phyloP scores from a whole-genome alignment of 2,888 invertebrate species.

The Carabus problematicus region DNA sequence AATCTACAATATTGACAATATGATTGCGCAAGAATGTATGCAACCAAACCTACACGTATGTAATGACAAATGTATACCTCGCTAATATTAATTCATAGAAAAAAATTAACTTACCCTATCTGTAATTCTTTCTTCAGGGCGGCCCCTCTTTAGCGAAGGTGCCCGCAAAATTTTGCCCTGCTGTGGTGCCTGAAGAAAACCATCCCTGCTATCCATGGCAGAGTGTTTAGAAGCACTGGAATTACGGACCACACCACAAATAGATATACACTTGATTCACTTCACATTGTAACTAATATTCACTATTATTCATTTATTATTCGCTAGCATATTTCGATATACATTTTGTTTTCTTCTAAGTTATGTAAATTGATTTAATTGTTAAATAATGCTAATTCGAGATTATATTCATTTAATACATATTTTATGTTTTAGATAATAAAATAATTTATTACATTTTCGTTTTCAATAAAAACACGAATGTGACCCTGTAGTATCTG shows the following conservation, averaged over 20 bases:
- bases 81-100: not conserved
- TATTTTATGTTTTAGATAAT: not conserved
- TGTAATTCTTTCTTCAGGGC: slow-evolving; percentile 76
- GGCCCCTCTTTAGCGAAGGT: slow-evolving; percentile 79
- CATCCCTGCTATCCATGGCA: slow-evolving; percentile 38
- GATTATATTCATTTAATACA: not conserved
- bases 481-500: slow-evolving; percentile 1
- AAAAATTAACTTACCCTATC: slow-evolving; percentile 71
- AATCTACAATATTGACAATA: no score
- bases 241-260: slow-evolving; percentile 7
- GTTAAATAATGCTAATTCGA: not conserved
- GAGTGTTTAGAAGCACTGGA: slow-evolving; percentile 24
- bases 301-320: slow-evolving; percentile 6
- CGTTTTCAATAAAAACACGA: not conserved
- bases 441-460: not conserved
- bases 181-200: slow-evolving; percentile 57
- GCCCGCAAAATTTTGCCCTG: slow-evolving; percentile 75
- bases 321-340: not conserved
- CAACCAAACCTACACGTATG: no score
- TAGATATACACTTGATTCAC: slow-evolving; percentile 17
- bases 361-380: not conserved
- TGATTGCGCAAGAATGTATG: no score
- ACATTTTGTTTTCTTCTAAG: slow-evolving; percentile 26
- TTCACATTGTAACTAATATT: slow-evolving; percentile 32
- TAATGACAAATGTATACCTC: no score